A percentile compares a stretch with the other conserved stretches of the same genome.
These are phyloP conservation scores for Chironomus tentans DNA, from an alignment of 2,888 invertebrate species.

Conservation along the genomic window DNA sequence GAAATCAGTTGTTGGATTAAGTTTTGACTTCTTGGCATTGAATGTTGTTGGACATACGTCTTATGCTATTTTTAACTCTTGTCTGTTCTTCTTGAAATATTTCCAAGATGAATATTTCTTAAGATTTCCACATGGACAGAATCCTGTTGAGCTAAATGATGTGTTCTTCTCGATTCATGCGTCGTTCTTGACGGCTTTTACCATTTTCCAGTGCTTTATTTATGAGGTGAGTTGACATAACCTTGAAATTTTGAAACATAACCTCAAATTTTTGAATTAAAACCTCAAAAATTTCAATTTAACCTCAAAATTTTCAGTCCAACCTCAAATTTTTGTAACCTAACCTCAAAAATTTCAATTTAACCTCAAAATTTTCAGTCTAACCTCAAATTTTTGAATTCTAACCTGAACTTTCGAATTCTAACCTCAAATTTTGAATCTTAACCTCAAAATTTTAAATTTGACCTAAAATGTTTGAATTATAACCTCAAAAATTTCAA, in stretches of 20 bases:
- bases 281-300: too few species aligned
- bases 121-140: conserved; percentile 76
- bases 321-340: neutral
- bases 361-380: conserved; percentile 36
- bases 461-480: neutral
- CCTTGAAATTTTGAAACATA: neutral
- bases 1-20: conserved; percentile 92
- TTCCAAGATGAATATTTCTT: conserved; percentile 75
- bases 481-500: neutral
- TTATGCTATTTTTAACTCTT: conserved; percentile 87
- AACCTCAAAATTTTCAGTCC: neutral
- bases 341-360: neutral
- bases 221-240: conserved; percentile 60
- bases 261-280: neutral
- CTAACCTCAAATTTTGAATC: too few species aligned
- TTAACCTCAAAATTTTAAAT: neutral
- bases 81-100: conserved; percentile 70
- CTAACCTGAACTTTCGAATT: neutral
- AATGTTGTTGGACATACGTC: conserved; percentile 89
- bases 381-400: neutral
- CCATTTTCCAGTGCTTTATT: conserved; percentile 77
- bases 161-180: conserved; percentile 95
- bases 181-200: conserved; percentile 68
- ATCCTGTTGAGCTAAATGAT: conserved; percentile 92
- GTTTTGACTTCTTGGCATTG: conserved; percentile 86